Base-by-base conservation (phyloP, 2,113 vertebrate species). In the Hypocryptadius cinnamomeus region DNA sequence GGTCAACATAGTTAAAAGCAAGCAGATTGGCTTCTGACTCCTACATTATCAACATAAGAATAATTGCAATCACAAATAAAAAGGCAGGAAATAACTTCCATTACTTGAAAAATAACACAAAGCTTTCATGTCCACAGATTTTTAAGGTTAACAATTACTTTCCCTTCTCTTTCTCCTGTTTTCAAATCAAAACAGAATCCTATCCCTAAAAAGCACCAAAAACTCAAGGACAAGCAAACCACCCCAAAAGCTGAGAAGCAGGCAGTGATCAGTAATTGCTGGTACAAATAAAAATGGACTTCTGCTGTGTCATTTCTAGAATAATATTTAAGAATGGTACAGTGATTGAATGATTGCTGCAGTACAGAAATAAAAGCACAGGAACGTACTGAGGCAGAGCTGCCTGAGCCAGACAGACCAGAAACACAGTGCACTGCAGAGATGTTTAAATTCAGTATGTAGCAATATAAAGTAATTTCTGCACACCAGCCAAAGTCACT, bases 51-150 rank as follows among this genome's bases (percentile, higher is more conserved):
- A 94, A 78, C 76, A 45, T 25, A 79, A 53, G 51, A 78, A 45
- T 86, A 88, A 86, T 57, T 86, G 45, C 53, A 84, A 42, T 90
- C 85, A 57, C 82, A 94, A 89, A 89, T 73, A 66, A 95, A 92
- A 87, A 86, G 76, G 79, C 87, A 94, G 94, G 89, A 96, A 91
- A 86, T 96, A 83, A 78, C 77, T 73, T 80, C 42, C 31, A 24
- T 91, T 77, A 16, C 68, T 94, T 77, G 28, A 70, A 91, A 87
- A 87, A 65, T 35, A 87, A 42, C 44, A 77, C 45, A 45, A 15
- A 66, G 31, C 71, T 83, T 91, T 80, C 35, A 15, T 23, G 17
- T 57, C 72, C 35, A 81, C n/a, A 31, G 71, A 59, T 93, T 85
- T 72, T 79, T 66, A 87, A 92, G 54, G 48, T 45, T 79, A 89